Conservation (phyloP, 2,888 invertebrate species). For the Netelia inedita region DNA sequence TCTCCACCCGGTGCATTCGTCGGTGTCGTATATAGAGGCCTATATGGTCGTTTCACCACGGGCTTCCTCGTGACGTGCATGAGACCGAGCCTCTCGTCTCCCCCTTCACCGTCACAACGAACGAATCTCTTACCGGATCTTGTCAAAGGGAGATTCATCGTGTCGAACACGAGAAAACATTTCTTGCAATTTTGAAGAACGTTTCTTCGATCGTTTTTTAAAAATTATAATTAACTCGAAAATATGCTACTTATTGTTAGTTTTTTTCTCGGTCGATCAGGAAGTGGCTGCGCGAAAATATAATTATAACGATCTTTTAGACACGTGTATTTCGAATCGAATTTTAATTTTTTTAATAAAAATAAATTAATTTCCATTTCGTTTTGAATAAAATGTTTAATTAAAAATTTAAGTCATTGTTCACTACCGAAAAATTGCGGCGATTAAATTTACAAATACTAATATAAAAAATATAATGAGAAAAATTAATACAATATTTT, state of each 20-base stretch:
- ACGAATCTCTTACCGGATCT: conserved; percentile 46
- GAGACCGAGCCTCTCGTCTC: conserved; percentile 48
- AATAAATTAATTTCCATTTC: too few species aligned
- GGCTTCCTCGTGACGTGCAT: conserved; percentile 9
- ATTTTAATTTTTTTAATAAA: too few species aligned
- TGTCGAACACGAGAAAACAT: conserved; percentile 5
- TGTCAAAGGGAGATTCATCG: conserved; percentile 45
- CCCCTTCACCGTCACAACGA: conserved; percentile 4
- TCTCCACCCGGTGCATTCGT: conserved; percentile 56
- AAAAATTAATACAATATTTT: too few species aligned
- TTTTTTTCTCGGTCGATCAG: too few species aligned
- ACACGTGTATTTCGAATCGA: not conserved
- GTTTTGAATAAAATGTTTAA: too few species aligned
- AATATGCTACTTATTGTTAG: too few species aligned
- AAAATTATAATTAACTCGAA: not conserved
- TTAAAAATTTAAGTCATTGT: too few species aligned
- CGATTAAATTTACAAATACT: not conserved
- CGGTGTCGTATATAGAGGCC: conserved; percentile 28
- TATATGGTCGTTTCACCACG: not conserved
- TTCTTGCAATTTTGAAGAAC: conserved; percentile 11
- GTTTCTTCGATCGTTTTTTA: not conserved
- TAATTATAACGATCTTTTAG: too few species aligned
- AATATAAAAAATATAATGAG: not conserved
- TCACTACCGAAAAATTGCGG: too few species aligned
- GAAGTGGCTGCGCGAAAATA: too few species aligned